Base-by-base conservation (phyloP, 2,113 vertebrate genomes). In the Orientallactaga bullata region DNA sequence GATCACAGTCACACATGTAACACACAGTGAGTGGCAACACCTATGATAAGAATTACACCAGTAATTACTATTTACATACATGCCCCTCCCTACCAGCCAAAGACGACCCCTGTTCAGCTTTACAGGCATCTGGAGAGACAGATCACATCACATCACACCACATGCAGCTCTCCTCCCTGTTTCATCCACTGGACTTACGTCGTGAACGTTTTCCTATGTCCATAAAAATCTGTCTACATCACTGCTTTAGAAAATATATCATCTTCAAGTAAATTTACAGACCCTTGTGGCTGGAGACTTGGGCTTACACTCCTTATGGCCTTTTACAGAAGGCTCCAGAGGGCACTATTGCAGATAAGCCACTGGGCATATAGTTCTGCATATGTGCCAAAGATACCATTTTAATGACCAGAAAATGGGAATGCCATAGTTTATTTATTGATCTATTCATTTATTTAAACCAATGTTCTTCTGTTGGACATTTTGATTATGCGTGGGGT, bases 101-200 rank as follows among this genome's bases (percentile, higher is more conserved):
- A 72, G 32, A 60, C 20, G 35, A 71, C 5, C 35, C 28, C 20
- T 32, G 7, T 39, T 13, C 3, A 65, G 24, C 42, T 30, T 85
- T 24, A 47, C 72, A 74, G 85, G 42, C 7, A 15, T 0, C 28
- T 3, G 65, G 7, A 63, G 15, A 24, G 42, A 55, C 21, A 80
- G 35, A 71, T 2, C 63, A 0, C 3, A 9, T 7, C 1, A 1
- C 1, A 16, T 9, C 42, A 47, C 42, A 8, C 42, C 42, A 47
- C 42, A 8, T 47, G 42, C 42, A 0, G 15, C n/a, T 74, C 5
- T 58, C 58, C 32, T 51, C 58, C 13, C n/a, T 39, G 58, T 60
- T 26, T 32, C 2, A 2, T 58, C 65, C 11, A 11, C 24, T 89
- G 35, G 32, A 20, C 23, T 77, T 65, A 60, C 5, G 47, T 10